Percentiles rank a stretch among this genome's conserved stretches.
These are phyloP conservation scores for Lysiphlebus fabarum DNA, from an alignment of 1,140 invertebrate species.

Conservation along the genomic window DNA sequence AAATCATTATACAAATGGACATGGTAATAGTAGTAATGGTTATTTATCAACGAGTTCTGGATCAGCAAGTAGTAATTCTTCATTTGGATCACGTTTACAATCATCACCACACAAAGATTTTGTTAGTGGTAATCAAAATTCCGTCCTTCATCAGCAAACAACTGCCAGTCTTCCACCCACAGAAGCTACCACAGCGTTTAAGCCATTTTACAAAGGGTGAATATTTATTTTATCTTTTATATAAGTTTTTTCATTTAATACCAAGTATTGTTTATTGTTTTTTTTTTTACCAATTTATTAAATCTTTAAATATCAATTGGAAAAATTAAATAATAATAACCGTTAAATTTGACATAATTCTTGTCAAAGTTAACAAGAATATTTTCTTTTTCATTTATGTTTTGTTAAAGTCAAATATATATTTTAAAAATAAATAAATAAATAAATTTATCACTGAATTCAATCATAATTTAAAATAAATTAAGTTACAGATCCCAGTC, in stretches of 20 bases:
- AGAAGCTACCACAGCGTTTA: conserved; percentile 70
- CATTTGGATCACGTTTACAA: conserved; percentile 54
- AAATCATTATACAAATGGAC: conserved; percentile 50
- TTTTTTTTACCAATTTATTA: background rate
- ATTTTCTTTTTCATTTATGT: too few relatives aligned
- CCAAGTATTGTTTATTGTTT: background rate
- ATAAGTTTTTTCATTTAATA: background rate
- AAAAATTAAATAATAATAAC: background rate
- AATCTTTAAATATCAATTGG: background rate
- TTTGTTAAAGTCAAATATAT: too few relatives aligned
- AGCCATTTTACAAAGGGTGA: conserved; percentile 86
- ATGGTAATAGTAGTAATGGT: conserved; percentile 50
- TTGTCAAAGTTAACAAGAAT: too few relatives aligned
- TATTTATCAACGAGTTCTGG: conserved; percentile 57
- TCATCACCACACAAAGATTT: conserved; percentile 62
- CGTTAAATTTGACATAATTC: too few relatives aligned
- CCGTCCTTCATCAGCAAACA: conserved; percentile 51
- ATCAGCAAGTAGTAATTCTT: conserved; percentile 53
- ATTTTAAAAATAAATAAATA: background rate
- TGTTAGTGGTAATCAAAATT: conserved; percentile 44
- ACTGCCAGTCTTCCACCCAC: conserved; percentile 50
- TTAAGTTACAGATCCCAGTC: conserved; percentile 58
- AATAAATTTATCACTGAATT: background rate
- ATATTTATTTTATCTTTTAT: conserved; percentile 28
- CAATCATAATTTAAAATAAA: conserved; percentile 12